Conservation (phyloP, 1,140 invertebrate species). For the Danaus melanippus region DNA sequence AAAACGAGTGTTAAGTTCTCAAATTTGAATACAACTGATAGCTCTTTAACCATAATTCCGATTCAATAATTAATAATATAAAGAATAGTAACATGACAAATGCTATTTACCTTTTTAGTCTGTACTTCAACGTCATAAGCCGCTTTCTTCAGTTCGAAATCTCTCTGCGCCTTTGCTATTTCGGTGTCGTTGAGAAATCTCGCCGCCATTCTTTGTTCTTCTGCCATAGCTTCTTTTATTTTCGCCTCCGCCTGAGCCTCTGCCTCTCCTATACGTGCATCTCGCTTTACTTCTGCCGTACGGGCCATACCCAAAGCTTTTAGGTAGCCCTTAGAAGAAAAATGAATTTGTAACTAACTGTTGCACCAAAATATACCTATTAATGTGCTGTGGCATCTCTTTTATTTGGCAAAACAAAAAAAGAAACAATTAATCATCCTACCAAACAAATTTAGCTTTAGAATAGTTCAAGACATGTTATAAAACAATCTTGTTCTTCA, state of each 20-base stretch:
- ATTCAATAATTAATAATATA: too few relatives aligned
- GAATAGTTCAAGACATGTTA: too few relatives aligned
- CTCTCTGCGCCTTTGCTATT: conserved; percentile 95
- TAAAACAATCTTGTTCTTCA: too few relatives aligned
- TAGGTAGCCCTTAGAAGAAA: conserved; percentile 84
- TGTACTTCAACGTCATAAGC: conserved; percentile 97
- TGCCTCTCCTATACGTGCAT: conserved; percentile 96
- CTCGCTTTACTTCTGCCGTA: conserved; percentile 96
- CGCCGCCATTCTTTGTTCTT: conserved; percentile 95
- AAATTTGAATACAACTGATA: too few relatives aligned
- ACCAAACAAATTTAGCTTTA: too few relatives aligned
- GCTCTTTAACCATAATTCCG: too few relatives aligned
- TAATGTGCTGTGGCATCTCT: too few relatives aligned
- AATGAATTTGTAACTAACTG: conserved; percentile 1
- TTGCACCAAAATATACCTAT: too few relatives aligned
- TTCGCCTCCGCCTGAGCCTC: conserved; percentile 90
- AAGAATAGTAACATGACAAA: not conserved
- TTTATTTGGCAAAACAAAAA: too few relatives aligned
- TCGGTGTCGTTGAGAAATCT: conserved; percentile 95
- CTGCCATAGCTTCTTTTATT: conserved; percentile 95
- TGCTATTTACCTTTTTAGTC: conserved; percentile 79
- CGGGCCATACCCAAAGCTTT: conserved; percentile 96
- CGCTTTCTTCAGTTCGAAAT: conserved; percentile 98
- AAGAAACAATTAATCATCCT: too few relatives aligned
- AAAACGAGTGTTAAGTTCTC: too few relatives aligned